Percentiles rank a stretch among this genome's conserved stretches.
Evolutionary conservation across 2,888 invertebrate genomes (phyloP).

Genomic region (Gari tellinella): DNA sequence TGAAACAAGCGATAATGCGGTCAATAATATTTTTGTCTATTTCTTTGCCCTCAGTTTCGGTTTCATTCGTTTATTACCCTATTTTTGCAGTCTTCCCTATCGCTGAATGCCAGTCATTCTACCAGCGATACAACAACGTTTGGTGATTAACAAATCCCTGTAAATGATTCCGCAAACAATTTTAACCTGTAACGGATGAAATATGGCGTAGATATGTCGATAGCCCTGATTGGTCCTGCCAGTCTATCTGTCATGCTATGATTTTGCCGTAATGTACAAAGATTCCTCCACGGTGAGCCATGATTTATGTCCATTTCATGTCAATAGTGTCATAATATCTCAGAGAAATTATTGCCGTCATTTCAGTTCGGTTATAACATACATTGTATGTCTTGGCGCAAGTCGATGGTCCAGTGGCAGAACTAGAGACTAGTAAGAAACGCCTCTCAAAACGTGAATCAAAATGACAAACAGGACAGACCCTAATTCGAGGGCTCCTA

Average conservation of each 20-base stretch:
- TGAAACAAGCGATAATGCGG: too few species aligned
- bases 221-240: slow-evolving; percentile 31
- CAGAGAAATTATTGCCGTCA: slow-evolving; percentile 44
- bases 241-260: slow-evolving; percentile 50
- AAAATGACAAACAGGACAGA: too few species aligned
- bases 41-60: too few species aligned
- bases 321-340: slow-evolving; percentile 60
- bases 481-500: too few species aligned
- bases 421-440: too few species aligned
- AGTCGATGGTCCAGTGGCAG: too few species aligned
- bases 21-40: too few species aligned
- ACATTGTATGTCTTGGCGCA: slow-evolving; percentile 16
- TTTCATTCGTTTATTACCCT: not conserved
- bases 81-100: not conserved
- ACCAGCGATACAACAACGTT: slow-evolving; percentile 4
- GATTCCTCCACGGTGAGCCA: slow-evolving; percentile 34
- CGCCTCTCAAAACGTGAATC: too few species aligned
- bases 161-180: slow-evolving; percentile 45
- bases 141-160: slow-evolving; percentile 21
- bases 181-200: slow-evolving; percentile 44
- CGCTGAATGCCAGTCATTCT: slow-evolving; percentile 28
- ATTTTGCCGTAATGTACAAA: slow-evolving; percentile 27
- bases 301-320: slow-evolving; percentile 60
- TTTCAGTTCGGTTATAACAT: slow-evolving; percentile 50
- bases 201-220: slow-evolving; percentile 46